phyloP scores from a whole-genome alignment of 2,888 invertebrate genomes.

The Eudasyphora cyanicolor region DNA sequence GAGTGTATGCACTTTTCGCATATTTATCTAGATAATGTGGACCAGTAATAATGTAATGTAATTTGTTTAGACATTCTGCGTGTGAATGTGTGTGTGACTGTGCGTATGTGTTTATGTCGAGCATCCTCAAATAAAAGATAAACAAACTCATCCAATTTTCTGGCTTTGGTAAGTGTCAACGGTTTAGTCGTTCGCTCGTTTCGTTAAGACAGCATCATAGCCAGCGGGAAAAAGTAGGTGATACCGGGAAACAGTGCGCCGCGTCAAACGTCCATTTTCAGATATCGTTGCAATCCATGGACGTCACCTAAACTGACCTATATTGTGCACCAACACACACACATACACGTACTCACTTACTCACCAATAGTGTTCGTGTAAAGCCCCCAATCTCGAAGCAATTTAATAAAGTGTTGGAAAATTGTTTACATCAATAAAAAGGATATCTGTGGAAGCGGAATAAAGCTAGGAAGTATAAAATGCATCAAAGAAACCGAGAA shows the following conservation, averaged over 20 bases:
- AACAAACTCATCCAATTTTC: slow-evolving; percentile 4
- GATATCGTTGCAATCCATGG: slow-evolving; percentile 1
- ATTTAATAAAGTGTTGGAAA: not conserved
- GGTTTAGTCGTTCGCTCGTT: slow-evolving; percentile 14
- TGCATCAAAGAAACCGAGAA: too few relatives aligned
- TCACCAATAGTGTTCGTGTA: not conserved
- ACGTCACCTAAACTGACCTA: slow-evolving; percentile 1
- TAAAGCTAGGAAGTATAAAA: not conserved
- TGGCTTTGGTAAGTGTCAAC: not conserved
- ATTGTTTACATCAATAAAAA: not conserved
- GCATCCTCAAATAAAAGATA: not conserved
- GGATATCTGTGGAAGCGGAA: not conserved
- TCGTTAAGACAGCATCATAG: slow-evolving; percentile 22
- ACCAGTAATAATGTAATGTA: too few relatives aligned
- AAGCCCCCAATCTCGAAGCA: too few relatives aligned
- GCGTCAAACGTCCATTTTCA: not conserved
- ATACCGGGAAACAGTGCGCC: not conserved
- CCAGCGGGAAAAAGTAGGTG: slow-evolving; percentile 6
- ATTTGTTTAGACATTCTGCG: too few relatives aligned
- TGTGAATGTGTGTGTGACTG: too few relatives aligned
- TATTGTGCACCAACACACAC: not conserved
- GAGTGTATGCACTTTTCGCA: too few relatives aligned
- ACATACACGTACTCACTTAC: too few relatives aligned
- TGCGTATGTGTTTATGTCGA: too few relatives aligned
- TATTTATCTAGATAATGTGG: too few relatives aligned